phyloP scores from a whole-genome alignment of 2,888 invertebrate genomes.

The Drepana falcataria region DNA sequence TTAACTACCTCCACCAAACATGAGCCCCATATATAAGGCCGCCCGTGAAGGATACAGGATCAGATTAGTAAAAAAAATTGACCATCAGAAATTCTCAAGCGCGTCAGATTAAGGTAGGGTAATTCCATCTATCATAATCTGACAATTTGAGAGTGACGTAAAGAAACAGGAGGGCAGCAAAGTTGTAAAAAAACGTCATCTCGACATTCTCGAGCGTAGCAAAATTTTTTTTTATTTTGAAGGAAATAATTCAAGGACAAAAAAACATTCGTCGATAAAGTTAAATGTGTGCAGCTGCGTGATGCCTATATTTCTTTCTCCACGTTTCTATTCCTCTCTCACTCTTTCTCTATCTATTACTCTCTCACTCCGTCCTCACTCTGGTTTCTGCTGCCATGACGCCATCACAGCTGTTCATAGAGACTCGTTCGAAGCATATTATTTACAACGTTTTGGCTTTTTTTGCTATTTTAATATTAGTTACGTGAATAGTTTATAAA shows the following conservation, averaged over 20 bases:
- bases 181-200: constrained; percentile 10
- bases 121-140: constrained; percentile 11
- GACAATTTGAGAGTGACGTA: constrained; percentile 12
- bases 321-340: not conserved
- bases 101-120: not conserved
- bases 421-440: not conserved
- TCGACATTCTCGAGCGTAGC: constrained; percentile 13
- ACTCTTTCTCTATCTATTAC: not conserved
- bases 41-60: not conserved
- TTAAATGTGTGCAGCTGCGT: constrained; percentile 2
- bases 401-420: not conserved
- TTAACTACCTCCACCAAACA: constrained; percentile 15
- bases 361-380: constrained; percentile 3
- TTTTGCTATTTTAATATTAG: constrained; percentile 12
- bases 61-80: constrained; percentile 1
- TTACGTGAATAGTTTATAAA: constrained; percentile 13
- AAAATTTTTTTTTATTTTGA: constrained; percentile 4
- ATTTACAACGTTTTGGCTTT: not conserved
- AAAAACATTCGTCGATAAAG: constrained; percentile 2
- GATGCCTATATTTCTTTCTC: constrained; percentile 1
- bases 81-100: not conserved
- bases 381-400: constrained; percentile 1
- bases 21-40: constrained; percentile 12
- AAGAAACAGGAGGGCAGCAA: constrained; percentile 5
- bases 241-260: not conserved